These are phyloP conservation scores for Cistogaster globosa DNA, from an alignment of 2,888 invertebrate genomes.

Conservation along the genomic window DNA sequence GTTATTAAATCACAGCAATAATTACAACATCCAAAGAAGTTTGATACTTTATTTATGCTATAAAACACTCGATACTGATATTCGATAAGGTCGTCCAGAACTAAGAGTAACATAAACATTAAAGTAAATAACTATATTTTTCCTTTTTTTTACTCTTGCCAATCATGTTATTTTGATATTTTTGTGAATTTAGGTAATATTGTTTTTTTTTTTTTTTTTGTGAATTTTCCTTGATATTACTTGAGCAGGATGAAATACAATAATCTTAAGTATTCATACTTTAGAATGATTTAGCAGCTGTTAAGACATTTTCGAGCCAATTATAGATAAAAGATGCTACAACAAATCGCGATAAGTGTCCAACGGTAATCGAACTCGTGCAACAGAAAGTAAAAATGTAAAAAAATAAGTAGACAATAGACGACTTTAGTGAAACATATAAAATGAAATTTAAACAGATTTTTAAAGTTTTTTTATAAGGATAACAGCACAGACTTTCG, in stretches of 20 bases:
- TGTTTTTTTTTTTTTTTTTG: too few species aligned
- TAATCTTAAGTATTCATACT: slow-evolving; percentile 43
- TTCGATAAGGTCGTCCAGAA: too few species aligned
- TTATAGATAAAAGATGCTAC: slow-evolving; percentile 53
- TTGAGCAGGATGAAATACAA: slow-evolving; percentile 12
- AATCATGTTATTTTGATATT: not conserved
- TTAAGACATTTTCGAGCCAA: slow-evolving; percentile 57
- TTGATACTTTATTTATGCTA: too few species aligned
- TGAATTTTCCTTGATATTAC: slow-evolving; percentile 2
- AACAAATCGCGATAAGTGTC: slow-evolving; percentile 31
- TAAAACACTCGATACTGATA: too few species aligned
- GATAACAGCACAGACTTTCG: too few species aligned
- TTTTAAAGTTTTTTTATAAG: too few species aligned
- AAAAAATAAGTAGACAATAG: not conserved
- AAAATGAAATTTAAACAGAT: too few species aligned
- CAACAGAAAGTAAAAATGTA: not conserved
- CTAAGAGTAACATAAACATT: not conserved
- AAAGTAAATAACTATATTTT: not conserved
- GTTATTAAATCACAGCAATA: slow-evolving; percentile 31
- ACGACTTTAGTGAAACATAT: too few species aligned
- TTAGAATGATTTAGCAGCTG: slow-evolving; percentile 50
- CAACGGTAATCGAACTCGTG: slow-evolving; percentile 2
- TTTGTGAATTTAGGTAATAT: not conserved
- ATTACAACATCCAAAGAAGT: slow-evolving; percentile 10
- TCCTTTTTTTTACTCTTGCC: slow-evolving; percentile 6